Evolutionary conservation across 2,113 vertebrate genomes (phyloP), one percentile per base, ranked within the genome.

Genomic region (Ia io): DNA sequence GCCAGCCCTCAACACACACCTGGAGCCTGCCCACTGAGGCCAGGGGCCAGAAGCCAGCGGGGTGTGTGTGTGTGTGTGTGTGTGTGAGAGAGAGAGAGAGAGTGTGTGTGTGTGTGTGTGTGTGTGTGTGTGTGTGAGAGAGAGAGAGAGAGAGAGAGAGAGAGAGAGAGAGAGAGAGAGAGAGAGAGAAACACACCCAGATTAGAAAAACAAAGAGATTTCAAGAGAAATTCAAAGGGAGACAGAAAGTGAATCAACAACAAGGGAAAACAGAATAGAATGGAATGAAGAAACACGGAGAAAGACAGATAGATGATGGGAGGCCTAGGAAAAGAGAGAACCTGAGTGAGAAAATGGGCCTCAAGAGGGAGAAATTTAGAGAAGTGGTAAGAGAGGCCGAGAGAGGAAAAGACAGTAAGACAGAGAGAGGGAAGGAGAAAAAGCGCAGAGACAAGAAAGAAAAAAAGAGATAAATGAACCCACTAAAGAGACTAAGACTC

Each of bases 1-100:
- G 47, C 90, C 63, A 79, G 85, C 56, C 63, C 28, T 20, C 47
- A 51, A 51, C 91, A 56, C 80, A 79, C 47, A 13, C 67, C 73
- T 63, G 88, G 40, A 49, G 80, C 7, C 82, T 6, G 37, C 73
- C 40, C 7, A 10, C 88, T 25, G 67, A 22, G 44, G 74, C 42
- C 67, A 47, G 84, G n/a, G 51, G 5, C 56, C 49, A 70, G 65
- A n/a, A 12, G 80, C 3, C 53, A 23, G 32, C 1, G 0, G 18
- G 17, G 32, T 20, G 4, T 42, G 56, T 77, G 56, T 7, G 5
- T 22, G 13, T 35, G 23, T 14, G 5, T 14, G 13, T 35, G 23
- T 14, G 40, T 14, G 6, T 42, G 53, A 20, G 65, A 17, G 28
- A 14, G 25, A 61, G 59, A 61, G 61, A 30, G 61, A 30, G 28